A percentile compares a stretch with the other conserved stretches of the same genome.
These are phyloP conservation scores for Sphaeridia pumilis DNA, from an alignment of 2,888 invertebrate species.

Conservation along the genomic window DNA sequence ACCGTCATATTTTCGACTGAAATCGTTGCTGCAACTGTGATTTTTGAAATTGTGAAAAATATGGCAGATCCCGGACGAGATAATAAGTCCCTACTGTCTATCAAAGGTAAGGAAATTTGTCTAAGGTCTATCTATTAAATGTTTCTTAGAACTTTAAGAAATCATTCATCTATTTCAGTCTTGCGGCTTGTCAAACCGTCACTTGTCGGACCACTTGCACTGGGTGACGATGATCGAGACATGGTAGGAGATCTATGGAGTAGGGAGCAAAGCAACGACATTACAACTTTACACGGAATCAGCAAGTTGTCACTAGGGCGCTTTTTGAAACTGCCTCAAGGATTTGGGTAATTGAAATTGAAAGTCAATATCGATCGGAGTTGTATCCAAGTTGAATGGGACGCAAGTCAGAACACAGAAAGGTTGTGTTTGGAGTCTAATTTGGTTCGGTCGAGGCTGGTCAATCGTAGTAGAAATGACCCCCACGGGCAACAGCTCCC, in stretches of 20 bases:
- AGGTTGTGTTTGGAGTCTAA: too few species aligned
- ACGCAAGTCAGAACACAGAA: too few species aligned
- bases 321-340: slow-evolving; percentile 84
- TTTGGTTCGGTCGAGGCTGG: too few species aligned
- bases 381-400: too few species aligned
- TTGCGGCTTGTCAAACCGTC: slow-evolving; percentile 91
- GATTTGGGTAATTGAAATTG: slow-evolving; percentile 59
- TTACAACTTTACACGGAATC: slow-evolving; percentile 66
- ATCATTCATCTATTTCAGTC: slow-evolving; percentile 46
- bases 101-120: slow-evolving; percentile 26
- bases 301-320: slow-evolving; percentile 77
- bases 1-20: neutral
- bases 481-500: too few species aligned
- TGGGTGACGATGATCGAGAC: slow-evolving; percentile 74
- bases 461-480: too few species aligned
- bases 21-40: neutral
- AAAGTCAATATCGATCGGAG: neutral
- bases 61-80: slow-evolving; percentile 15
- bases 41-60: too few species aligned
- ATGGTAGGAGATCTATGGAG: slow-evolving; percentile 70
- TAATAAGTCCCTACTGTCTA: slow-evolving; percentile 31
- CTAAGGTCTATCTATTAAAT: too few species aligned
- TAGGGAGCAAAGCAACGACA: slow-evolving; percentile 65
- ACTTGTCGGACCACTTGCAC: slow-evolving; percentile 64
- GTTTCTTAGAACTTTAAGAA: too few species aligned